phyloP scores from a whole-genome alignment of 2,113 vertebrate species.

The Bungarus multicinctus region DNA sequence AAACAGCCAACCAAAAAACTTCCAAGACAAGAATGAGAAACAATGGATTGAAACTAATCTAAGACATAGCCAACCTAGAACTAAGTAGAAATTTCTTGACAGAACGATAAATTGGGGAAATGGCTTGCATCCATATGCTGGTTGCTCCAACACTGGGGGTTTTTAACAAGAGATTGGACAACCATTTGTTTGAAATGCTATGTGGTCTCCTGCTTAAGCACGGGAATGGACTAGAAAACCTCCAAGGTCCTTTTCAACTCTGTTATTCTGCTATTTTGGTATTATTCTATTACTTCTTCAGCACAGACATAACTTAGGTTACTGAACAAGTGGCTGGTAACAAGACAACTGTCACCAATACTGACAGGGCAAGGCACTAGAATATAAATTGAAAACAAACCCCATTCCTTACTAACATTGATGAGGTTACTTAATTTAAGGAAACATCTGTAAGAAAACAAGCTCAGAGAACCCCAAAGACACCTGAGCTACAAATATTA shows the following conservation, averaged over 20 bases:
- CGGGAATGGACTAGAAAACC: not conserved
- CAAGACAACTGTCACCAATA: not conserved
- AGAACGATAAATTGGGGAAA: not conserved
- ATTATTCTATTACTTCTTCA: not conserved
- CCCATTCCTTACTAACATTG: not conserved
- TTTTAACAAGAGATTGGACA: not conserved
- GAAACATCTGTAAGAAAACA: too few relatives aligned
- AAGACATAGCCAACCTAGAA: not conserved
- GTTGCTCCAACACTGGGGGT: too few relatives aligned
- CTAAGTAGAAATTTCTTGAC: not conserved
- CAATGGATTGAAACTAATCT: not conserved
- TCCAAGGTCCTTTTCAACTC: not conserved
- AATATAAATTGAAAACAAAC: not conserved
- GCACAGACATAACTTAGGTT: not conserved
- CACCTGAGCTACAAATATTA: not conserved
- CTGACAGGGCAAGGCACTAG: not conserved
- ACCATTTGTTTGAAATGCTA: not conserved
- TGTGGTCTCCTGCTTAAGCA: not conserved
- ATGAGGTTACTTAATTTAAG: too few relatives aligned
- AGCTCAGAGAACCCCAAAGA: not conserved
- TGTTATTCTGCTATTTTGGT: not conserved
- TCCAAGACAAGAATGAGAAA: not conserved
- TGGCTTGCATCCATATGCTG: too few relatives aligned
- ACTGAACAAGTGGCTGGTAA: not conserved
- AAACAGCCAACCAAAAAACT: not conserved